Evolutionary conservation across 2,797 vertebrate genomes (phyloP).

Genomic region (Myotis daubentonii): DNA sequence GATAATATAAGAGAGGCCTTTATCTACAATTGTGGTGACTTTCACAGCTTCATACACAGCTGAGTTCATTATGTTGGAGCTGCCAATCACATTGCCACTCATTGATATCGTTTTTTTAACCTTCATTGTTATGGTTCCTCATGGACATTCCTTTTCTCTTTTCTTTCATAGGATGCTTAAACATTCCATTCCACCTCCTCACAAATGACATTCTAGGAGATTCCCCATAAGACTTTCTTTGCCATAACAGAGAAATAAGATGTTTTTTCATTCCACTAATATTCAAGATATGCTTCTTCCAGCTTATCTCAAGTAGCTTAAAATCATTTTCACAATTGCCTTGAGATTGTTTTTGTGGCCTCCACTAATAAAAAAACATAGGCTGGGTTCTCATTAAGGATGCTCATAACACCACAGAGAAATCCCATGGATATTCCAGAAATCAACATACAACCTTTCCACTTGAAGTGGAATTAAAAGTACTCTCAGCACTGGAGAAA

Average conservation of each 20-base stretch:
- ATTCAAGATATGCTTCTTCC: conserved; percentile 11
- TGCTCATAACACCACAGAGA: not conserved
- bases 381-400: not conserved
- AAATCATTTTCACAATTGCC: conserved; percentile 10
- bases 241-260: not conserved
- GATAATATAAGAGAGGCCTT: conserved; percentile 46
- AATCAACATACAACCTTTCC: conserved; percentile 28
- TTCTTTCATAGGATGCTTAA: conserved; percentile 55
- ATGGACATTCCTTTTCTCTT: conserved; percentile 55
- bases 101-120: conserved; percentile 39
- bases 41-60: conserved; percentile 60
- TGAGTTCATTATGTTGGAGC: conserved; percentile 52
- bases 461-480: not conserved
- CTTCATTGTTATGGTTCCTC: conserved; percentile 37
- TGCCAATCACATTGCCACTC: conserved; percentile 56
- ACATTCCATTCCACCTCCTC: conserved; percentile 21
- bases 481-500: conserved; percentile 8
- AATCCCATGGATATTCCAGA: not conserved
- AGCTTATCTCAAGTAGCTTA: not conserved
- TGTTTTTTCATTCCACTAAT: conserved; percentile 17
- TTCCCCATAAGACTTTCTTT: conserved; percentile 1
- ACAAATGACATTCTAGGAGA: not conserved
- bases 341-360: not conserved
- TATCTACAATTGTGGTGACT: conserved; percentile 35
- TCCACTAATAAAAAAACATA: not conserved